Evolutionary conservation across 1,140 invertebrate genomes (phyloP).

Genomic region (Coelopa frigida): DNA sequence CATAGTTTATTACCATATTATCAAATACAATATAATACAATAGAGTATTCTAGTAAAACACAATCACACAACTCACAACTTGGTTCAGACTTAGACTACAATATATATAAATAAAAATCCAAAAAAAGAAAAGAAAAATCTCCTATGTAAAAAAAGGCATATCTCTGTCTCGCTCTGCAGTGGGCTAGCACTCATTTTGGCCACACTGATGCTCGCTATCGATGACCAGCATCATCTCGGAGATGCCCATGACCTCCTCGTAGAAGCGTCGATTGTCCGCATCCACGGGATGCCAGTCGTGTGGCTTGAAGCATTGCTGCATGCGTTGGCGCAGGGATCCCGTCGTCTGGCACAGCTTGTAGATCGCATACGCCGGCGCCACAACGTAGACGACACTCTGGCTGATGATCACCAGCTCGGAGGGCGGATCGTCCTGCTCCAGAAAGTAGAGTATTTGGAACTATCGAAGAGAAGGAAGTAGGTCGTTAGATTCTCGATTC

Average conservation of each 20-base stretch:
- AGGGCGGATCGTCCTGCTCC: conserved; percentile 5
- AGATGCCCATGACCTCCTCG: conserved; percentile 38
- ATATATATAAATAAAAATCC: not conserved
- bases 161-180: too few species aligned
- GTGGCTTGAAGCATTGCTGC: conserved; percentile 33
- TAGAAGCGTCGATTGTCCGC: conserved; percentile 36
- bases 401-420: conserved; percentile 22
- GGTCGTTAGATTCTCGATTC: not conserved
- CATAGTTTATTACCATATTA: too few species aligned
- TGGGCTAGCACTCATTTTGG: too few species aligned
- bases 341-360: conserved; percentile 29
- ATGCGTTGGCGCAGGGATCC: conserved; percentile 25
- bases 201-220: too few species aligned
- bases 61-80: too few species aligned
- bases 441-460: conserved; percentile 20
- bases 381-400: conserved; percentile 26
- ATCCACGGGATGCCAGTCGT: conserved; percentile 42
- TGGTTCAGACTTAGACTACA: too few species aligned
- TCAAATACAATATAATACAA: too few species aligned
- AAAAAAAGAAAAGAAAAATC: not conserved
- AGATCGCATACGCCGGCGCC: conserved; percentile 28
- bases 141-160: not conserved
- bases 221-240: conserved; percentile 42
- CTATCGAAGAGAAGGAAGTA: conserved; percentile 10
- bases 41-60: too few species aligned